These are phyloP conservation scores for Arvicanthis niloticus DNA, from an alignment of 2,113 vertebrate genomes.

Conservation along the genomic window DNA sequence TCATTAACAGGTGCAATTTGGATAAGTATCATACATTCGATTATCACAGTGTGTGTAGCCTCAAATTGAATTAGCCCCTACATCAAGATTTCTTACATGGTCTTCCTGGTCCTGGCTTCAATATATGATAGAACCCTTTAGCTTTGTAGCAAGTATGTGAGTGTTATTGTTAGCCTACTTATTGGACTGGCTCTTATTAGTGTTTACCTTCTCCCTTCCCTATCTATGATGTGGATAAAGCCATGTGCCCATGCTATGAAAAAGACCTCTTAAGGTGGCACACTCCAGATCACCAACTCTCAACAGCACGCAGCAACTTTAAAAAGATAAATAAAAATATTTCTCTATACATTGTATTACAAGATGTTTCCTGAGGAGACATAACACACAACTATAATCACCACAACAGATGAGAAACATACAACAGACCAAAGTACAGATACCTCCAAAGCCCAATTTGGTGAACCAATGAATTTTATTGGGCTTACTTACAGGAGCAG, in stretches of 20 bases:
- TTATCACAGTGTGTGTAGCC: background rate
- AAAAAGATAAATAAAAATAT: background rate
- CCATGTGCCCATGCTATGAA: background rate
- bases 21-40: background rate
- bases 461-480: background rate
- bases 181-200: background rate
- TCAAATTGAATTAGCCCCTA: background rate
- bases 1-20: background rate
- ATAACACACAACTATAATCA: background rate
- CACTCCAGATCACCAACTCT: background rate
- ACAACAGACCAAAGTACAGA: background rate
- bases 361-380: background rate
- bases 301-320: background rate
- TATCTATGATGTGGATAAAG: background rate
- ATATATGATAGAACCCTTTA: background rate
- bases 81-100: background rate
- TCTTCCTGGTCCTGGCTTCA: background rate
- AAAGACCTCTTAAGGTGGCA: background rate
- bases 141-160: background rate
- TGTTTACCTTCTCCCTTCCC: background rate
- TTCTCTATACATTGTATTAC: background rate
- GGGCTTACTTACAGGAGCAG: background rate
- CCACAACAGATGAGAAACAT: background rate
- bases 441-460: background rate
- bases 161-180: background rate